A percentile compares a stretch with the other conserved stretches of the same genome.
These are phyloP conservation scores for Nibea albiflora DNA, from an alignment of 2,113 vertebrate species.

Conservation along the genomic window DNA sequence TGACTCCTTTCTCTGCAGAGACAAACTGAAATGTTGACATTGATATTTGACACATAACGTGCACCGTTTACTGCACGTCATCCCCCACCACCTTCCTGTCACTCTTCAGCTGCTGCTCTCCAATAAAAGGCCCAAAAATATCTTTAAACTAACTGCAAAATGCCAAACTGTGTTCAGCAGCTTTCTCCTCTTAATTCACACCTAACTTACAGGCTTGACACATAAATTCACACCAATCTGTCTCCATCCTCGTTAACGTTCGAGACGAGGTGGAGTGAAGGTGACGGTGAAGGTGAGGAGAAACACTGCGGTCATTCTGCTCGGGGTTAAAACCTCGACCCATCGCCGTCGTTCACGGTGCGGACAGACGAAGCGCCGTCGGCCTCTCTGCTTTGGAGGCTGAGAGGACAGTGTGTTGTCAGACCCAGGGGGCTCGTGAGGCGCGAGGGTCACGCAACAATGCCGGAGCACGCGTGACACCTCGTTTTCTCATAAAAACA, in stretches of 20 bases:
- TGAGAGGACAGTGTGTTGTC: conserved; percentile 28
- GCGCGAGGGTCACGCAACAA: not conserved
- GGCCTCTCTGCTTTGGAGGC: not conserved
- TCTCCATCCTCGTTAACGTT: conserved; percentile 55
- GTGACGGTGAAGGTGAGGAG: conserved; percentile 6
- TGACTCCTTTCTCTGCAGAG: too few relatives aligned
- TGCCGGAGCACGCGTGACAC: not conserved
- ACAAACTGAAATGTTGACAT: too few relatives aligned
- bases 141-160: not conserved
- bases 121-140: too few relatives aligned
- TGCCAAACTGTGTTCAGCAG: conserved; percentile 1
- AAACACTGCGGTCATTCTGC: conserved; percentile 67
- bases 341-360: conserved; percentile 10
- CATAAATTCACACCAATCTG: conserved; percentile 61
- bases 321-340: conserved; percentile 21
- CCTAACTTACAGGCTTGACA: conserved; percentile 26
- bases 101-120: too few relatives aligned
- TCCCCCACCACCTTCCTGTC: too few relatives aligned
- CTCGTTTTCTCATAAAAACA: conserved; percentile 13
- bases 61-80: too few relatives aligned
- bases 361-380: conserved; percentile 39
- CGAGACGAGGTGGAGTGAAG: conserved; percentile 1
- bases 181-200: conserved; percentile 23
- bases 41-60: too few relatives aligned
- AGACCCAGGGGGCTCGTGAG: conserved; percentile 45